phyloP scores from a whole-genome alignment of 2,888 invertebrate genomes.

The Pharmacophagus antenor region DNA sequence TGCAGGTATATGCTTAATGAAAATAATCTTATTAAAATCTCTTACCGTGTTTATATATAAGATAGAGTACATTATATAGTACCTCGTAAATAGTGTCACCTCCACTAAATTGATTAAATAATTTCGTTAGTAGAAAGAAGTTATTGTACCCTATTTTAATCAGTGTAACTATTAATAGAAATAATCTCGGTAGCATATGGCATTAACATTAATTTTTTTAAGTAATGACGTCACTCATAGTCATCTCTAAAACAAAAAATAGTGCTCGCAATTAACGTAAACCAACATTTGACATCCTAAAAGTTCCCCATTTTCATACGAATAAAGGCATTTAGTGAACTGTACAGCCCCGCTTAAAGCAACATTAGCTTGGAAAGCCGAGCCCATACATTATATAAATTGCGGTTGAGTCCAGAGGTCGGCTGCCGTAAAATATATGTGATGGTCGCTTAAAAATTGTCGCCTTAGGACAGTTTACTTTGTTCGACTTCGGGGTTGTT shows the following conservation, averaged over 20 bases:
- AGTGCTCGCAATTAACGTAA: background rate
- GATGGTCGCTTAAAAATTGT: conserved; percentile 23
- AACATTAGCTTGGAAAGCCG: conserved; percentile 27
- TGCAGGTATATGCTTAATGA: too few species aligned
- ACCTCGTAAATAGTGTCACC: too few species aligned
- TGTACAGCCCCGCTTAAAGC: conserved; percentile 22
- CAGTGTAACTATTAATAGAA: too few species aligned
- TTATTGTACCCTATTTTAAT: too few species aligned
- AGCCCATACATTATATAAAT: conserved; percentile 30
- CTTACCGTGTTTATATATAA: too few species aligned
- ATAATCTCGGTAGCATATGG: too few species aligned
- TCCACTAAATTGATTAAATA: too few species aligned
- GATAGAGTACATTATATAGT: too few species aligned
- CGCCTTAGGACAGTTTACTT: conserved; percentile 17
- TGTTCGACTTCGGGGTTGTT: background rate
- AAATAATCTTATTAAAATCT: too few species aligned
- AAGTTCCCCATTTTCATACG: conserved; percentile 18
- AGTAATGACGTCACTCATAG: background rate
- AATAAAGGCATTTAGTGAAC: conserved; percentile 26
- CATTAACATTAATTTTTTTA: too few species aligned
- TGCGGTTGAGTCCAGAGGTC: conserved; percentile 20
- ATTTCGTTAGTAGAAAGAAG: too few species aligned
- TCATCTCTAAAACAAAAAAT: background rate
- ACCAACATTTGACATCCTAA: conserved; percentile 8
- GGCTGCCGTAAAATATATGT: conserved; percentile 21